Evolutionary conservation across 1,140 invertebrate species (phyloP), one percentile per base, ranked within the genome.

Genomic region (Campoletis sonorensis): DNA sequence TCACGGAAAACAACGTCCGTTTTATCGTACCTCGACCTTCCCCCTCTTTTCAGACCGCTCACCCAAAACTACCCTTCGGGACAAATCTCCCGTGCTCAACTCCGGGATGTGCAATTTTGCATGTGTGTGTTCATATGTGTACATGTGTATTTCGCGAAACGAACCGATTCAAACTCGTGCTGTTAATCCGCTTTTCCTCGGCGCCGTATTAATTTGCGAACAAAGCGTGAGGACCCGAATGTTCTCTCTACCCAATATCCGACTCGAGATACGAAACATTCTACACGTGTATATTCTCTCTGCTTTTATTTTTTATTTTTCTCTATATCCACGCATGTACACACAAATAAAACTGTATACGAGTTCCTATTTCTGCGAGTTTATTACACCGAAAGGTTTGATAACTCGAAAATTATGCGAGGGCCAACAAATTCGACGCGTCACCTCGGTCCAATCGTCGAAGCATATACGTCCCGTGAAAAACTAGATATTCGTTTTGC

Each of bases 101-200:
- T 70, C 27, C 27, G 27, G 27, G 54, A 78, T 26, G 23, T 45
- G 40, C 76, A 33, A 70, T 78, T 78, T 61, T 61, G 51, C 30
- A 77, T 26, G 30, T 75, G 49, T 75, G 49, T 27, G n/a, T 64
- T 54, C 37, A 49, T 37, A 21, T 77, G 73, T 77, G 49, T 51
- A 33, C 21, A 58, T 78, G 76, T 78, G 30, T 70, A 70, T 45
- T 67, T 64, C 76, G 13, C 58, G n/a, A 84, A 84, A 79, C 82
- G 82, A 81, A 81, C 64, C 80, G 78, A 81, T 81, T 81, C 76
- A 75, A 45, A 45, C 67, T 37, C 71, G 33, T 16, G 76, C 30
- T 75, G 82, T 76, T 84, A 84, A 84, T 84, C 82, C 82, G 82
- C 82, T 84, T 84, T 84, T 80, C 82, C 81, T 71, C 80, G 64